phyloP scores from a whole-genome alignment of 2,888 invertebrate species.

The Phalera bucephala region DNA sequence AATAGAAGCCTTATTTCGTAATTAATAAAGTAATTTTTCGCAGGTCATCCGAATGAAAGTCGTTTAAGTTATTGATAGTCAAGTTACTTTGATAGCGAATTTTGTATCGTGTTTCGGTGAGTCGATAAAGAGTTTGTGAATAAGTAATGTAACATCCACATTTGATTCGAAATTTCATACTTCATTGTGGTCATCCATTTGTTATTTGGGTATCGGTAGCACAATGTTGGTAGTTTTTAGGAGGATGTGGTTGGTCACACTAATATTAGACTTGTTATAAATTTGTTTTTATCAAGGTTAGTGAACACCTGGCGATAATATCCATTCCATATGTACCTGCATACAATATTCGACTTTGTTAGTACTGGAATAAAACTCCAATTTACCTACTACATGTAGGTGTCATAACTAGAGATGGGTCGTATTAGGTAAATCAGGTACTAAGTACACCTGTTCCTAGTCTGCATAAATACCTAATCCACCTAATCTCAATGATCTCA shows the following conservation, averaged over 20 bases:
- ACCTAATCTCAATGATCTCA: no score
- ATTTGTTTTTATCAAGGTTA: slow-evolving; percentile 2
- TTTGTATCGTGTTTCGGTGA: slow-evolving; percentile 59
- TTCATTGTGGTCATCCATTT: slow-evolving; percentile 17
- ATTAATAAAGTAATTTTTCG: slow-evolving; percentile 45
- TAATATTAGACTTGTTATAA: slow-evolving; percentile 22
- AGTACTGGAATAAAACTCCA: background rate
- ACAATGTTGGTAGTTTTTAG: slow-evolving; percentile 30
- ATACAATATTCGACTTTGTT: background rate
- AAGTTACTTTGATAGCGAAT: slow-evolving; percentile 52
- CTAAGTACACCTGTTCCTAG: no score
- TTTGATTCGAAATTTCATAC: slow-evolving; percentile 13
- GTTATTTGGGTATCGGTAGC: slow-evolving; percentile 36
- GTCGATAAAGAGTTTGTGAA: slow-evolving; percentile 31
- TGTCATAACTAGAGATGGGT: no score
- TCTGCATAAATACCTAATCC: no score
- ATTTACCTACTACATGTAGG: no score
- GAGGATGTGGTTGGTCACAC: slow-evolving; percentile 16
- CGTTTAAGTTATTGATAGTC: slow-evolving; percentile 68
- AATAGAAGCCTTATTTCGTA: slow-evolving; percentile 10
- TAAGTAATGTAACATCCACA: slow-evolving; percentile 15
- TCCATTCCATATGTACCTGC: no score
- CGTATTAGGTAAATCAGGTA: no score
- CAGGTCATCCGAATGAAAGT: slow-evolving; percentile 70
- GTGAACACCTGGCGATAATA: no score